phyloP scores from a whole-genome alignment of 2,113 vertebrate genomes.

The Nycticebus coucang region DNA sequence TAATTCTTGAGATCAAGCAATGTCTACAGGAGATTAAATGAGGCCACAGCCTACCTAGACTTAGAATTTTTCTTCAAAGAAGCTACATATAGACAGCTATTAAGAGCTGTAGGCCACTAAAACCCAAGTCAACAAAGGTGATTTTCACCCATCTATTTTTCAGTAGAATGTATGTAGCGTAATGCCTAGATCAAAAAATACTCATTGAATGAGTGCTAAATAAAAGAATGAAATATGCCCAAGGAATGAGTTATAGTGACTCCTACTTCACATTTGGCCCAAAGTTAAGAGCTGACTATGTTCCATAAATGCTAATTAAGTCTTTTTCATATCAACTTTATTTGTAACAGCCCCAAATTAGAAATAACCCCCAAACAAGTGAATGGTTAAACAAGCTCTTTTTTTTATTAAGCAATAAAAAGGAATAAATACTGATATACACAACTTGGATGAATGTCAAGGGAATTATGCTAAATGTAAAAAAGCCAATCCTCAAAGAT shows the following conservation, averaged over 20 bases:
- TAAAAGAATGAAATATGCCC: background rate
- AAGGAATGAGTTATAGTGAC: background rate
- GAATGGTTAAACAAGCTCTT: background rate
- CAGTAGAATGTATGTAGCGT: background rate
- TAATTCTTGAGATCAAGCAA: background rate
- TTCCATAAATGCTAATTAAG: background rate
- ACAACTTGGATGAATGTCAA: background rate
- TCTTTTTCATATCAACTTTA: background rate
- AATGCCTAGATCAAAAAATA: background rate
- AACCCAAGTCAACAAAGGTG: background rate
- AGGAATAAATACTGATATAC: background rate
- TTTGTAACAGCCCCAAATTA: background rate
- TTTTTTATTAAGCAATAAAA: background rate
- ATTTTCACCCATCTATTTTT: background rate
- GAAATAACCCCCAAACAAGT: background rate
- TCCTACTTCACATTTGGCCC: background rate
- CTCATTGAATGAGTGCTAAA: background rate
- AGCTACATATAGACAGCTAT: background rate
- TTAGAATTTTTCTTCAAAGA: constrained; percentile 5
- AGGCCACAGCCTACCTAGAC: background rate
- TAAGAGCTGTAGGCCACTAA: background rate
- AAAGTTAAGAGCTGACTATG: background rate
- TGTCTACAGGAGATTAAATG: background rate
- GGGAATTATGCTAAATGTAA: background rate
- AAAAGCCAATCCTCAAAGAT: background rate